phyloP scores from a whole-genome alignment of 1,140 invertebrate species.

The Hyles vespertilio region DNA sequence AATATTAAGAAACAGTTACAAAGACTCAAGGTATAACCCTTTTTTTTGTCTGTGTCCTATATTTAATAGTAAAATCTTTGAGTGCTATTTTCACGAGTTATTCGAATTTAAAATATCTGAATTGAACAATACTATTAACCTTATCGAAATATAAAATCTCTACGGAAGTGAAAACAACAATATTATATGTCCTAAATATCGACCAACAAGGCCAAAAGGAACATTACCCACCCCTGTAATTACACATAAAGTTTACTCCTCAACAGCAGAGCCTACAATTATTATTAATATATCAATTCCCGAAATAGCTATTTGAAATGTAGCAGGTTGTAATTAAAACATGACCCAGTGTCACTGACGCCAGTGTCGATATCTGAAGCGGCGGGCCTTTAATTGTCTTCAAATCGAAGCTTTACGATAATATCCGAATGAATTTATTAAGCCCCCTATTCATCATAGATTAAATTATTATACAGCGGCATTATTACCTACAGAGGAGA shows the following conservation, averaged over 20 bases:
- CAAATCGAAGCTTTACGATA: conserved; percentile 28
- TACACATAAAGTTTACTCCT: conserved; percentile 4
- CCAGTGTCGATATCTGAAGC: conserved; percentile 27
- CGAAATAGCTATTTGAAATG: conserved; percentile 16
- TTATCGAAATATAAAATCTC: no score
- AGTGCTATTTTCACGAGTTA: no score
- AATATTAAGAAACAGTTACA: no score
- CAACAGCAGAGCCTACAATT: conserved; percentile 30
- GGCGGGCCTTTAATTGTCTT: conserved; percentile 34
- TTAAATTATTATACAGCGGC: conserved; percentile 9
- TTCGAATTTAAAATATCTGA: no score
- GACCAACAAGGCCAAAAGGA: background rate
- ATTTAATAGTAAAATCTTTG: no score
- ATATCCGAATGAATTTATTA: conserved; percentile 36
- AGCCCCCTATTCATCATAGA: conserved; percentile 41
- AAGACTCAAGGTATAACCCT: no score
- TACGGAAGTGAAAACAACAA: no score
- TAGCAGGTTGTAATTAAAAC: conserved; percentile 34
- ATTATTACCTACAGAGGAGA: no score
- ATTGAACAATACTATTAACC: no score
- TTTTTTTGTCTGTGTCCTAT: no score
- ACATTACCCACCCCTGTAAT: background rate
- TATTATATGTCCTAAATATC: no score
- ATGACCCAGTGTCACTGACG: conserved; percentile 44
- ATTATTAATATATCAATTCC: conserved; percentile 39